Evolutionary conservation across 2,888 invertebrate species (phyloP).

Genomic region (Drosophila mimica): DNA sequence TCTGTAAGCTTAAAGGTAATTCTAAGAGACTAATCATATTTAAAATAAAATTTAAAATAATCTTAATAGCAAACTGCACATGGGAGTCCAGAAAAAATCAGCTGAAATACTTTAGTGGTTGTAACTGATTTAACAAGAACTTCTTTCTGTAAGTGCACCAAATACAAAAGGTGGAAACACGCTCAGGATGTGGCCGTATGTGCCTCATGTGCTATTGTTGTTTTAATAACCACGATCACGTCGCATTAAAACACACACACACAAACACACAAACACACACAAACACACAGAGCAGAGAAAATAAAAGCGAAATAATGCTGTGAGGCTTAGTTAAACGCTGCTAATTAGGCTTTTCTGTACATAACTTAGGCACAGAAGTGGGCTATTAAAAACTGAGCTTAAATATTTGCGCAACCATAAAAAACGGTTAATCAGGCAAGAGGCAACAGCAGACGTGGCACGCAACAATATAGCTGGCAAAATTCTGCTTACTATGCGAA

Average conservation of each 20-base stretch:
- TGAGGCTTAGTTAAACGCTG: slow-evolving; percentile 82
- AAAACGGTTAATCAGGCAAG: slow-evolving; percentile 72
- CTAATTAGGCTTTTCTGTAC: slow-evolving; percentile 78
- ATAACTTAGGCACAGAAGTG: slow-evolving; percentile 62
- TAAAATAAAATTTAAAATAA: background rate
- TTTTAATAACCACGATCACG: slow-evolving; percentile 80
- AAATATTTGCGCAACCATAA: slow-evolving; percentile 77
- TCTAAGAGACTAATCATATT: background rate
- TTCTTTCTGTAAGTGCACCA: background rate
- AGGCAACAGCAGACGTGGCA: slow-evolving; percentile 21
- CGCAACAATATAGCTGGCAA: slow-evolving; percentile 36
- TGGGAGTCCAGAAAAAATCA: background rate
- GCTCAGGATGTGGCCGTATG: slow-evolving; percentile 38
- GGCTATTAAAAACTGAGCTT: slow-evolving; percentile 72
- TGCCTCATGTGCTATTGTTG: slow-evolving; percentile 50
- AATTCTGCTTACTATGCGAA: slow-evolving; percentile 30
- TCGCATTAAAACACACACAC: slow-evolving; percentile 63
- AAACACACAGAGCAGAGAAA: slow-evolving; percentile 4
- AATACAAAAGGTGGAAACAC: slow-evolving; percentile 10
- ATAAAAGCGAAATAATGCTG: slow-evolving; percentile 29
- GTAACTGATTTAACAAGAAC: background rate
- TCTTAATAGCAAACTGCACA: background rate
- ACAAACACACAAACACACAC: slow-evolving; percentile 35
- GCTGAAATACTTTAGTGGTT: background rate
- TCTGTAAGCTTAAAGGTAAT: background rate